Evolutionary conservation across 2,888 invertebrate genomes (phyloP), one percentile per base, ranked within the genome.

Genomic region (Scotopteryx bipunctaria): DNA sequence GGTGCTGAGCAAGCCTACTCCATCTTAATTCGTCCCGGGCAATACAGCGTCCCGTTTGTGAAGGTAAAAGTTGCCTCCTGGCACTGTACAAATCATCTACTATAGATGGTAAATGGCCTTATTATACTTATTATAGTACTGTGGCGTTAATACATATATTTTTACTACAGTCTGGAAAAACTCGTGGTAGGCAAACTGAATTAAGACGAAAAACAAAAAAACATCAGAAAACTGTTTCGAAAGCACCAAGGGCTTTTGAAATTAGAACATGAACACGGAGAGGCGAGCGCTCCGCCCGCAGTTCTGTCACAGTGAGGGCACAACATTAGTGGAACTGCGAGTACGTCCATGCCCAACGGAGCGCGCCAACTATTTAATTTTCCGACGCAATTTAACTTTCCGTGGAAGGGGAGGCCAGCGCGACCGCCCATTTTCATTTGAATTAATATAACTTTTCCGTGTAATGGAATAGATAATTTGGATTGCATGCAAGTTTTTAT

Each of bases 311-410:
- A 41, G 25, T 37, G 31, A 32, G 25, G 36, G 35, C 44, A 9
- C 41, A 19, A 35, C 41, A 45, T 35, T 37, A 43, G 35, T 29
- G 5, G 38, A 25, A n/a, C n/a, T n/a, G 29, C 25, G 14, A 37
- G 21, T 43, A 13, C 38, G n/a, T n/a, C 31, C 15, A 5, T n/a
- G 13, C 41, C 27, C 48, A 5, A 25, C 6, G 29, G 38, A 15
- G 17, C 46, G 31, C 45, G 45, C 33, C n/a, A 51, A 47, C 49
- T 51, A 50, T 65, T 63, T 62, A 59, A 66, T 68, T 57, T 58
- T 49, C 46, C 38, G 47, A 47, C 57, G 51, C 63, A 68, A 67
- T 68, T 66, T 61, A 66, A 66, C 66, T 67, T 68, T 67, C 48
- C 55, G 54, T 54, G 41, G 40, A 64, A 62, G 33, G 29, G 45